These are phyloP conservation scores for Diachrysia chrysitis DNA, from an alignment of 2,888 invertebrate species.

Conservation along the genomic window DNA sequence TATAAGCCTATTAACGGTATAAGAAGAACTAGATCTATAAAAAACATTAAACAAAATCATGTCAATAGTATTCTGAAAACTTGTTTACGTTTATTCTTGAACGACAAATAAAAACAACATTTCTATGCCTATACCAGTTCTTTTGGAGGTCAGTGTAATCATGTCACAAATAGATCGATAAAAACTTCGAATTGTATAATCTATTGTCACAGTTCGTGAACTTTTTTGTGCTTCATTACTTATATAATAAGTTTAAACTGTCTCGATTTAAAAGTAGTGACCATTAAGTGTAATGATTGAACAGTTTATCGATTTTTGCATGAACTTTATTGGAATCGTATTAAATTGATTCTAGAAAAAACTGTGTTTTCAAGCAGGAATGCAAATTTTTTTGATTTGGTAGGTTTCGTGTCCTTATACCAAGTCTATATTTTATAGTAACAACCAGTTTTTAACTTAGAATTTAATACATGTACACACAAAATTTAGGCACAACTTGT, in stretches of 20 bases:
- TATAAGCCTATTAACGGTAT: neutral
- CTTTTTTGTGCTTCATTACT: neutral
- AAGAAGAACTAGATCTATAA: neutral
- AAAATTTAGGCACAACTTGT: too few relatives aligned
- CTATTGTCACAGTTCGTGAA: conserved; percentile 26
- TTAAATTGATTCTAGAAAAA: too few relatives aligned
- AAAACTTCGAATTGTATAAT: conserved; percentile 28
- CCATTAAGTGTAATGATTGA: neutral
- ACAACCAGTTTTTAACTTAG: too few relatives aligned
- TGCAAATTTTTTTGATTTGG: too few relatives aligned
- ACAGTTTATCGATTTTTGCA: too few relatives aligned
- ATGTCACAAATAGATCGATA: conserved; percentile 14
- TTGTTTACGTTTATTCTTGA: conserved; percentile 1
- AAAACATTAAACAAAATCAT: conserved; percentile 2
- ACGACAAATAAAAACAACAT: conserved; percentile 3
- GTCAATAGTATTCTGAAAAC: conserved; percentile 1
- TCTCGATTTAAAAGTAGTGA: neutral
- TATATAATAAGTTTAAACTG: conserved; percentile 3
- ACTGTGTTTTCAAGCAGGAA: too few relatives aligned
- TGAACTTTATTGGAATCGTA: too few relatives aligned
- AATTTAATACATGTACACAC: too few relatives aligned
- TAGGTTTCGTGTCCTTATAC: too few relatives aligned
- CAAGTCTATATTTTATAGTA: too few relatives aligned
- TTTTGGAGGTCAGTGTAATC: conserved; percentile 25
- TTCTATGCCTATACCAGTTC: conserved; percentile 35